Evolutionary conservation across 2,888 invertebrate genomes (phyloP).

Genomic region (Crossocerus cetratus): DNA sequence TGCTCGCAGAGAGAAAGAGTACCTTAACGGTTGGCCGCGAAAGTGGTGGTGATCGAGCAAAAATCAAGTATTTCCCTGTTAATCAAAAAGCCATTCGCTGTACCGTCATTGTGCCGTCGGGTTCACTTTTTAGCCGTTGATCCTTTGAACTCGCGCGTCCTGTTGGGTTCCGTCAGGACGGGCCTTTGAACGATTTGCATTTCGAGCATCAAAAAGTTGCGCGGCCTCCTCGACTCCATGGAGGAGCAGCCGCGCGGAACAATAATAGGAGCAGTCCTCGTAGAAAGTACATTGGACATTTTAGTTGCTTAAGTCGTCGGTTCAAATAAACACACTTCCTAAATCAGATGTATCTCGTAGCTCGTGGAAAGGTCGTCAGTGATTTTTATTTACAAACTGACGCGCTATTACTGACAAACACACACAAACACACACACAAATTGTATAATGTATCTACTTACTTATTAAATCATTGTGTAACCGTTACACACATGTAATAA

Average conservation of each 20-base stretch:
- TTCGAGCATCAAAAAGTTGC: constrained; percentile 20
- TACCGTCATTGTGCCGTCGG: neutral
- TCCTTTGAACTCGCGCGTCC: neutral
- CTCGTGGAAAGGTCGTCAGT: constrained; percentile 48
- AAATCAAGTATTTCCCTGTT: neutral
- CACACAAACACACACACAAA: constrained; percentile 47
- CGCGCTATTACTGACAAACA: constrained; percentile 48
- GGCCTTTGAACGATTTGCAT: neutral
- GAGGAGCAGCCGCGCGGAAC: constrained; percentile 1
- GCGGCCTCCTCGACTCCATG: neutral
- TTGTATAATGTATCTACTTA: constrained; percentile 72
- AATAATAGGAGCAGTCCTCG: constrained; percentile 7
- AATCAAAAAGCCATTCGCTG: neutral
- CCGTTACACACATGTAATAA: constrained; percentile 74
- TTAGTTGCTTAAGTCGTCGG: constrained; percentile 44
- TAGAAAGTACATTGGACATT: constrained; percentile 22
- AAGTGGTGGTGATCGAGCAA: neutral
- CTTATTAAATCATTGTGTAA: constrained; percentile 71
- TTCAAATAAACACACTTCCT: constrained; percentile 41
- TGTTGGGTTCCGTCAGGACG: neutral
- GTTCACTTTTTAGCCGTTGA: neutral
- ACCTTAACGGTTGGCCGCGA: neutral
- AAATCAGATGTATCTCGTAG: constrained; percentile 57
- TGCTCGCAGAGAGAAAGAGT: constrained; percentile 16
- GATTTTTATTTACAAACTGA: constrained; percentile 58